A percentile compares a stretch with the other conserved stretches of the same genome.
phyloP scores from a whole-genome alignment of 2,797 vertebrate species.

The Falco biarmicus region DNA sequence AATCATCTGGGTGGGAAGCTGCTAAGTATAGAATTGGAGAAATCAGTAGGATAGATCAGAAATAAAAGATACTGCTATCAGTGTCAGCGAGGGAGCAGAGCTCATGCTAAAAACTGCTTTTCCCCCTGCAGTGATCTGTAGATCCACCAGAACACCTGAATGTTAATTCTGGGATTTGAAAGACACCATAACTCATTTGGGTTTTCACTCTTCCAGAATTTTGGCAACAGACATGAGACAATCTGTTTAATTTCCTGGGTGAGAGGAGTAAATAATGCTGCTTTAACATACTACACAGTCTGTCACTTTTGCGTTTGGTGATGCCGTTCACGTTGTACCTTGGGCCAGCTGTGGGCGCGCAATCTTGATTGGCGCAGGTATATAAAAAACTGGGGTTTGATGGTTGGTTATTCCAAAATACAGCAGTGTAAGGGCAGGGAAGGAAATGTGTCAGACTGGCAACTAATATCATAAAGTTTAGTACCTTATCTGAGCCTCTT shows the following conservation, averaged over 20 bases:
- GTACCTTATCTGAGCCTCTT: not conserved
- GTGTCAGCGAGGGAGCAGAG: not conserved
- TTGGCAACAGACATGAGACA: slow-evolving; percentile 11
- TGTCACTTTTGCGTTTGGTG: not conserved
- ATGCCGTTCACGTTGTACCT: not conserved
- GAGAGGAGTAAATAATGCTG: slow-evolving; percentile 17
- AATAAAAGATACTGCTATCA: not conserved
- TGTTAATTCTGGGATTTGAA: not conserved
- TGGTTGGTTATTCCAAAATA: not conserved
- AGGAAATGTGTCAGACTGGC: not conserved
- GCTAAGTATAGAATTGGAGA: slow-evolving; percentile 1
- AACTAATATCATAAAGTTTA: not conserved
- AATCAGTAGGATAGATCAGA: not conserved
- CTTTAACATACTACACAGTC: not conserved
- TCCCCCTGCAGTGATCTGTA: not conserved
- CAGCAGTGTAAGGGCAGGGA: not conserved
- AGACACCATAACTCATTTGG: not conserved
- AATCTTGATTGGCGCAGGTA: not conserved
- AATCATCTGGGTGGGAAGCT: slow-evolving; percentile 8
- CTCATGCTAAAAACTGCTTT: not conserved
- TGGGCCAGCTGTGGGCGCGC: not conserved
- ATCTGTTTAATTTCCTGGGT: slow-evolving; percentile 19
- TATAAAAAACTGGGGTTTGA: not conserved
- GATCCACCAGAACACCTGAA: not conserved
- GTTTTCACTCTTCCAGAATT: not conserved